Percentiles rank a stretch among this genome's conserved stretches.
phyloP scores from a whole-genome alignment of 1,140 invertebrate species.

The Vollenhovia emeryi region DNA sequence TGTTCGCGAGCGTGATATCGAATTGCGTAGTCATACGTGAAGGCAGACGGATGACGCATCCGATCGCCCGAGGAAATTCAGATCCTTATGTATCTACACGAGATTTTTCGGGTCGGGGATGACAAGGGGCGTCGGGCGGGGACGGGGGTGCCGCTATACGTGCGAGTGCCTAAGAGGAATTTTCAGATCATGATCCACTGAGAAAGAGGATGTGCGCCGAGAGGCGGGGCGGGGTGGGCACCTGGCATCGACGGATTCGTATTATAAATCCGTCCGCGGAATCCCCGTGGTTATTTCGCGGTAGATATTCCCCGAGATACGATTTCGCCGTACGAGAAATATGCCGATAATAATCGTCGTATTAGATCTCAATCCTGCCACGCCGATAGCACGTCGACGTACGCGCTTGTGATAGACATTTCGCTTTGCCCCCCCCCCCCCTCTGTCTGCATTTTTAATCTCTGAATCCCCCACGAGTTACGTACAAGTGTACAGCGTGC shows the following conservation, averaged over 20 bases:
- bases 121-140: neutral
- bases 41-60: slow-evolving; percentile 70
- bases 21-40: slow-evolving; percentile 83
- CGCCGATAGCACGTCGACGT: neutral
- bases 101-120: slow-evolving; percentile 69
- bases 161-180: slow-evolving; percentile 35
- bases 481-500: neutral
- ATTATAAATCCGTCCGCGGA: slow-evolving; percentile 55
- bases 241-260: slow-evolving; percentile 44
- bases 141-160: slow-evolving; percentile 16
- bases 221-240: neutral
- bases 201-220: neutral
- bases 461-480: neutral
- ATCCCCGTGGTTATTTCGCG: slow-evolving; percentile 63
- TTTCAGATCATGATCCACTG: slow-evolving; percentile 60
- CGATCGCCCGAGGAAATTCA: slow-evolving; percentile 78
- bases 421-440: neutral
- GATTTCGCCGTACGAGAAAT: slow-evolving; percentile 57
- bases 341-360: slow-evolving; percentile 63
- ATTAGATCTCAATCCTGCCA: slow-evolving; percentile 43
- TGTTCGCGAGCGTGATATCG: slow-evolving; percentile 76
- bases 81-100: slow-evolving; percentile 73
- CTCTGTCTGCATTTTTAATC: neutral
- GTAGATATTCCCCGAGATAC: slow-evolving; percentile 48
- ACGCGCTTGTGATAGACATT: neutral